Percentiles rank a stretch among this genome's conserved stretches.
Evolutionary conservation across 2,113 vertebrate species (phyloP).

Genomic region (Cichladusa arquata): DNA sequence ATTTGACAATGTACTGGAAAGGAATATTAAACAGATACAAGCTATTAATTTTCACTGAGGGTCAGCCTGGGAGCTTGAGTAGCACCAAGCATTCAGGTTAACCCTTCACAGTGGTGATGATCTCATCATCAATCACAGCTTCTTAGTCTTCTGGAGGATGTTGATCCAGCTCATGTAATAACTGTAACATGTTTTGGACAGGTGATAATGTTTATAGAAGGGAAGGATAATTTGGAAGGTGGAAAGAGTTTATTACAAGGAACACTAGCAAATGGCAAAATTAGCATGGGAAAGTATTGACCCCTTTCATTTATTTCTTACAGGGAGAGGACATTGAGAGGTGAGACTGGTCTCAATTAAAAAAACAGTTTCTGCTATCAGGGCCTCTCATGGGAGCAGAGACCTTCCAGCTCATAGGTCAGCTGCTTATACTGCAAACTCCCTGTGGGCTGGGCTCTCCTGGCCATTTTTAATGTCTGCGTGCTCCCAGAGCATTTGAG

Average conservation of each 20-base stretch:
- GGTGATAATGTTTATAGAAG: not conserved
- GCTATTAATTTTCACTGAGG: slow-evolving; percentile 44
- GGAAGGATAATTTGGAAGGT: not conserved
- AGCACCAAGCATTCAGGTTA: not conserved
- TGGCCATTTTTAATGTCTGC: not conserved
- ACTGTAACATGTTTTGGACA: not conserved
- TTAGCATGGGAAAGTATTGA: not conserved
- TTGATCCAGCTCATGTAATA: not conserved
- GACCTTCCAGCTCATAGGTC: not conserved
- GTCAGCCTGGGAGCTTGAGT: slow-evolving; percentile 8
- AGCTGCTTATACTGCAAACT: not conserved
- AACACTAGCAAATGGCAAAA: not conserved
- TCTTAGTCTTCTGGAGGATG: not conserved
- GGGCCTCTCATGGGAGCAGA: not conserved
- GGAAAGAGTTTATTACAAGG: not conserved
- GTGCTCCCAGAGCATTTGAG: not conserved
- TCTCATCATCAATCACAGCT: not conserved
- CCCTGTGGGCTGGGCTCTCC: not conserved
- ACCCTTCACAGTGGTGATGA: not conserved
- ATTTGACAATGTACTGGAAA: not conserved
- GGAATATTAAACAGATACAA: slow-evolving; percentile 49
- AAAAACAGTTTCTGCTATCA: not conserved
- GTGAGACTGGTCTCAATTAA: not conserved
- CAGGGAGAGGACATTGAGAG: not conserved
- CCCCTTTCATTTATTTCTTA: not conserved